Conservation (phyloP, 2,113 vertebrate species). For the Apodemus speciosus region DNA sequence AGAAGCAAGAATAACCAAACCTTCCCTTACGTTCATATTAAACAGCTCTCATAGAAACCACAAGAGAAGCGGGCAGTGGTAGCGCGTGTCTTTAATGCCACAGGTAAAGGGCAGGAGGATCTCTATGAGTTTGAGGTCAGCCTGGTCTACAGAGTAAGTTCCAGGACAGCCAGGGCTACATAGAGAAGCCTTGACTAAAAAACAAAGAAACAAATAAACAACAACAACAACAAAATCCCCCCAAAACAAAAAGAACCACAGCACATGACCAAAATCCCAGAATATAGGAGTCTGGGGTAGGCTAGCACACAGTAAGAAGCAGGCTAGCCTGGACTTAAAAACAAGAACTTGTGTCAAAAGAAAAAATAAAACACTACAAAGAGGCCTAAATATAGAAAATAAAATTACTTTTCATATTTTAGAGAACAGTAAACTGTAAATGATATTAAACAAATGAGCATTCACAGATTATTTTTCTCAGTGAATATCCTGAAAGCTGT, state of each 20-base stretch:
- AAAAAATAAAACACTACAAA: not conserved
- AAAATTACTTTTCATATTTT: not conserved
- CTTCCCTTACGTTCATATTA: not conserved
- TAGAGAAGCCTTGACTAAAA: no score
- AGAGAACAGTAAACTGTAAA: not conserved
- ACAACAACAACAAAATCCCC: no score
- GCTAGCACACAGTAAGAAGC: not conserved
- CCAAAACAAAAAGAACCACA: no score
- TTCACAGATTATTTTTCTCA: not conserved
- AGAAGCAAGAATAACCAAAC: not conserved
- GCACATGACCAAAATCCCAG: no score
- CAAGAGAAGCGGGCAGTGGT: not conserved
- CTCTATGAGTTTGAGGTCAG: no score
- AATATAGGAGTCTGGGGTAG: not conserved
- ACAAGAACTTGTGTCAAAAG: not conserved
- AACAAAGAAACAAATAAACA: no score
- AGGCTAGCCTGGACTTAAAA: not conserved
- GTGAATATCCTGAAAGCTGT: not conserved
- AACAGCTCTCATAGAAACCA: not conserved
- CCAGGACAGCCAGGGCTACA: no score
- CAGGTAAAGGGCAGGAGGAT: no score
- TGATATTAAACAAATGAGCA: not conserved
- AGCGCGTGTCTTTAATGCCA: no score
- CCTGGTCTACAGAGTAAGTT: no score
- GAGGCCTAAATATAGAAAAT: not conserved